Percentiles rank a stretch among this genome's conserved stretches.
Evolutionary conservation across 2,888 invertebrate species (phyloP).

Genomic region (Fragum sueziense): DNA sequence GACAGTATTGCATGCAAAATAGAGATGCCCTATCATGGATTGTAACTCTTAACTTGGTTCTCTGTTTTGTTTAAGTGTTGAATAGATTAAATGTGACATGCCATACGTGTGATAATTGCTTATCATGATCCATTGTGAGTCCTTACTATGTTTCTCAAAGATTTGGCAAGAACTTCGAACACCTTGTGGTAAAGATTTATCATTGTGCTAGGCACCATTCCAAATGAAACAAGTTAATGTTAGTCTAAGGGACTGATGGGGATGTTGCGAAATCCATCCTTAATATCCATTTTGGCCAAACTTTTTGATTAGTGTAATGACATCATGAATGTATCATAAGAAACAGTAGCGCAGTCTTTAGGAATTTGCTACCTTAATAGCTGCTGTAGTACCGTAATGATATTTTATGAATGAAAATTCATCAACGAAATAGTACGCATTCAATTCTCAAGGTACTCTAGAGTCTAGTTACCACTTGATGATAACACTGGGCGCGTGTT

Average conservation of each 20-base stretch:
- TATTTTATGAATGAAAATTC: no score
- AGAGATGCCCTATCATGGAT: constrained; percentile 24
- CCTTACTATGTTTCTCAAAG: constrained; percentile 40
- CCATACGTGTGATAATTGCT: not conserved
- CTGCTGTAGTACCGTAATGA: no score
- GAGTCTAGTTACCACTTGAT: no score
- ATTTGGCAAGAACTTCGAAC: constrained; percentile 41
- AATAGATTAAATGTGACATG: constrained; percentile 13
- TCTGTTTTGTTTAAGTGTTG: not conserved
- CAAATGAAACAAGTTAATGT: constrained; percentile 46
- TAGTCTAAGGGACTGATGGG: constrained; percentile 48
- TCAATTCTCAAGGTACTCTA: no score
- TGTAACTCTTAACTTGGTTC: constrained; percentile 23
- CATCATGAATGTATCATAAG: constrained; percentile 41
- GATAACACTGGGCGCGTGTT: no score
- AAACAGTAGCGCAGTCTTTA: constrained; percentile 26
- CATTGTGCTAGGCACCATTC: constrained; percentile 45
- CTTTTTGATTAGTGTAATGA: constrained; percentile 21
- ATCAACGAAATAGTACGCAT: no score
- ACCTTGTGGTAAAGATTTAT: constrained; percentile 50
- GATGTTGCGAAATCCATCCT: constrained; percentile 50
- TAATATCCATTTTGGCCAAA: constrained; percentile 53
- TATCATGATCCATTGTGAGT: constrained; percentile 44
- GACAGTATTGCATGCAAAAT: no score
- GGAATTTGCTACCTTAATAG: no score